Conservation (phyloP, 2,888 invertebrate genomes). For the Pseudoips prasinana region DNA sequence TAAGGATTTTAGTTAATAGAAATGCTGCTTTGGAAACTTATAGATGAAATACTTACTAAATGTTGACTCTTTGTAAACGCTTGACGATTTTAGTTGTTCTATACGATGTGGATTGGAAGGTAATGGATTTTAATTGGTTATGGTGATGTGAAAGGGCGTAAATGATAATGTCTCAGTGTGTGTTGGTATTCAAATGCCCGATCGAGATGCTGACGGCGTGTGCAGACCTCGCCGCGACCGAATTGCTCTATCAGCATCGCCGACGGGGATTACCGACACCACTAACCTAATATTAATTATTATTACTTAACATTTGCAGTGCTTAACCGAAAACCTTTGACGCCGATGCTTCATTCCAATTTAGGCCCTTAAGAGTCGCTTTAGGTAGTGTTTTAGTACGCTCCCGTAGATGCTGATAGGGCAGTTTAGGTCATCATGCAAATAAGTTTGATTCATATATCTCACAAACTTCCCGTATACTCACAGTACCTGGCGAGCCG, state of each 20-base stretch:
- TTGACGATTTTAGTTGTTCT: conserved; percentile 78
- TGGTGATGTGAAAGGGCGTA: conserved; percentile 78
- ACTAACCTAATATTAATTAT: conserved; percentile 42
- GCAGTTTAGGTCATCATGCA: conserved; percentile 68
- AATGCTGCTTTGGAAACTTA: conserved; percentile 68
- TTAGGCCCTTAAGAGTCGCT: conserved; percentile 63
- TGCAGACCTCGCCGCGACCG: conserved; percentile 60
- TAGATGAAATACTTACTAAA: conserved; percentile 68
- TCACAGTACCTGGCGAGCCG: conserved; percentile 98
- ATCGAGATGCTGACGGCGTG: conserved; percentile 79
- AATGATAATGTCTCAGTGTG: conserved; percentile 77
- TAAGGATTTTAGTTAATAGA: conserved; percentile 59
- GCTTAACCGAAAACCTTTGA: conserved; percentile 52
- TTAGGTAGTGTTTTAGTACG: conserved; percentile 71
- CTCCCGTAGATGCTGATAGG: conserved; percentile 81
- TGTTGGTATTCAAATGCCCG: conserved; percentile 89
- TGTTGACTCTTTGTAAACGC: conserved; percentile 78
- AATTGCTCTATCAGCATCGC: conserved; percentile 78
- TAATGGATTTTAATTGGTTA: conserved; percentile 79
- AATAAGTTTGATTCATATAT: conserved; percentile 42
- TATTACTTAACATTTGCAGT: conserved; percentile 34
- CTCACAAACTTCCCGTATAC: conserved; percentile 48
- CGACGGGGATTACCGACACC: conserved; percentile 73
- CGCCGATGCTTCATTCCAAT: conserved; percentile 55
- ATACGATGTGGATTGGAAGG: conserved; percentile 80